Evolutionary conservation across 2,113 vertebrate genomes (phyloP), one percentile per base, ranked within the genome.

Genomic region (Sminthopsis crassicaudata): DNA sequence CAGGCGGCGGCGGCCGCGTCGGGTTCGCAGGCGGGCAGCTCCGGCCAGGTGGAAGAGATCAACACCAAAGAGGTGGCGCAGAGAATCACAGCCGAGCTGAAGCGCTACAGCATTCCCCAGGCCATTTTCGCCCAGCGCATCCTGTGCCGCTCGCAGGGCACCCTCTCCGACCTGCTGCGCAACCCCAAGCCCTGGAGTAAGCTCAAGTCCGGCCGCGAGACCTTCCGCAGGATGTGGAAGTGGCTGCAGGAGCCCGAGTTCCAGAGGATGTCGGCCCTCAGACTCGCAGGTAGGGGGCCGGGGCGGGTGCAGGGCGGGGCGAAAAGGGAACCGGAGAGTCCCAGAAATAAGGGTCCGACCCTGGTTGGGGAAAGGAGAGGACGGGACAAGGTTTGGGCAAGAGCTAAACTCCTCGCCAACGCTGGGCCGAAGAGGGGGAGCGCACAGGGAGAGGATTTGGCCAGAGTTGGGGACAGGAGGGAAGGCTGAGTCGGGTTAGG

Each of bases 161-260:
- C 99, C 54, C 99, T 99, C 94, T 99, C 99, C 90, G 99, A 99
- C 98, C 99, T 99, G 97, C 99, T 99, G 98, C 98, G 99, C 96
- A 99, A 99, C 97, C 99, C 99, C 98, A 99, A 99, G 98, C 99
- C 99, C 91, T 99, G 99, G 99, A 99, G 99, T 99, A 99, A 99
- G 98, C 99, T 99, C 98, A 99, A 99, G 98, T 99, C 99, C 0
- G 99, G 99, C 94, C 99, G 99, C 30, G 99, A 99, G 99, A 99
- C 99, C 95, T 99, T 99, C 98, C 98, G 99, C 95, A 99, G 99
- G 98, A 99, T 99, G 99, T 99, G 99, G 99, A 99, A 99, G 98
- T 99, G 99, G 99, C 99, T 99, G 91, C 99, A 99, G 97, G 99
- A 99, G 98, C 99, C 99, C 0, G 99, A 99, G 98, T 99, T 99